A percentile compares a stretch with the other conserved stretches of the same genome.
Evolutionary conservation across 2,888 invertebrate species (phyloP).

Genomic region (Cantharis rufa): DNA sequence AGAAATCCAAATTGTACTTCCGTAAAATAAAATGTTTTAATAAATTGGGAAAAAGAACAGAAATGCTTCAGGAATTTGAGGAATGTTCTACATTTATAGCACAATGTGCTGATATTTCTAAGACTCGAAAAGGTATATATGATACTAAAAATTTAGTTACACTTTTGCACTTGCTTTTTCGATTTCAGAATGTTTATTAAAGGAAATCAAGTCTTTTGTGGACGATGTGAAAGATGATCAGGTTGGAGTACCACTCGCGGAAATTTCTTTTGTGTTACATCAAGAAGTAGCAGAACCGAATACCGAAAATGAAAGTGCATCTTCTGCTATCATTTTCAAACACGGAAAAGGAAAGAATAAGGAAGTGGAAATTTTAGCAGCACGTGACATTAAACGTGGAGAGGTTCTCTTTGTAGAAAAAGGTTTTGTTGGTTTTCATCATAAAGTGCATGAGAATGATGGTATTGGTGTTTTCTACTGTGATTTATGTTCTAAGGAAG

Average conservation of each 20-base stretch:
- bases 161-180: not conserved
- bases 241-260: not conserved
- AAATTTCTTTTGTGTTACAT: not conserved
- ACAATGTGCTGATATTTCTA: not conserved
- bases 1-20: not conserved
- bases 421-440: not conserved
- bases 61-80: not conserved
- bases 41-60: not conserved
- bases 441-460: not conserved
- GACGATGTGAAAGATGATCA: not conserved
- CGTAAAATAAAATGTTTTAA: not conserved
- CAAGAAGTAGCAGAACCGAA: not conserved
- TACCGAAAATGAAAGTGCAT: not conserved
- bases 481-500: not conserved
- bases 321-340: not conserved
- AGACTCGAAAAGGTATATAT: not conserved
- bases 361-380: not conserved
- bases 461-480: not conserved
- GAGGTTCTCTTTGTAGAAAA: not conserved
- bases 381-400: not conserved
- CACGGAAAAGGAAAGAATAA: not conserved
- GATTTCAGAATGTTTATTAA: not conserved
- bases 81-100: not conserved
- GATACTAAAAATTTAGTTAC: not conserved
- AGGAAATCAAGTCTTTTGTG: not conserved